Conservation (phyloP, 2,888 invertebrate species). For the Chloroclysta siterata region DNA sequence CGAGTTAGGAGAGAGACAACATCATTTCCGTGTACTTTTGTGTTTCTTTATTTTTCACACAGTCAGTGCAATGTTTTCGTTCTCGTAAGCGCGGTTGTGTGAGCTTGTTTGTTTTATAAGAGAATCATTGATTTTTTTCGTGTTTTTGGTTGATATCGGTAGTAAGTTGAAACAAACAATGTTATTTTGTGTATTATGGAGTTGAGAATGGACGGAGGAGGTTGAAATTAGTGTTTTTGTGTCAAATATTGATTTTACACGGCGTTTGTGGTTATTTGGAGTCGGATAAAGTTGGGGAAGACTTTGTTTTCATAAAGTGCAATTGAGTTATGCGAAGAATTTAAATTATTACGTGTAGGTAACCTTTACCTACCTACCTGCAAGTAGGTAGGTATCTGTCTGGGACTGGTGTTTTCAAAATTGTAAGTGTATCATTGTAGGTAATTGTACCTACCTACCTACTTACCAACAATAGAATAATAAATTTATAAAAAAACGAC, state of each 20-base stretch:
- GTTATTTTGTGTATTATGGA: neutral
- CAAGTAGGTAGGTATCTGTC: too few relatives aligned
- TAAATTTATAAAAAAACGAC: too few relatives aligned
- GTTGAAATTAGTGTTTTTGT: constrained; percentile 17
- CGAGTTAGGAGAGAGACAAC: constrained; percentile 20
- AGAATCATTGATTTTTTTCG: constrained; percentile 17
- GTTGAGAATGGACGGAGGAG: constrained; percentile 1
- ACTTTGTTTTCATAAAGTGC: neutral
- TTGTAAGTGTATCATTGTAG: too few relatives aligned
- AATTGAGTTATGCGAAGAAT: neutral
- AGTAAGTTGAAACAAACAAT: neutral
- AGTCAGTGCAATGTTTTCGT: constrained; percentile 34
- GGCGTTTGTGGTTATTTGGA: constrained; percentile 12
- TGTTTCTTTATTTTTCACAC: constrained; percentile 1
- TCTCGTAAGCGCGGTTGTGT: constrained; percentile 22
- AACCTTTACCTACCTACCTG: too few relatives aligned
- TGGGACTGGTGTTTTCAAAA: neutral
- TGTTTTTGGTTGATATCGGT: constrained; percentile 13
- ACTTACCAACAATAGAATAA: too few relatives aligned
- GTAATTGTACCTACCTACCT: too few relatives aligned
- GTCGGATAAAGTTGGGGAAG: neutral
- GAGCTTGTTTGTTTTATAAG: neutral
- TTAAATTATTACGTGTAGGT: too few relatives aligned
- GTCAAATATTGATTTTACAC: constrained; percentile 36
- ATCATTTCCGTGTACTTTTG: constrained; percentile 7